phyloP scores from a whole-genome alignment of 2,113 vertebrate species.

The Melanostigma gelatinosum region DNA sequence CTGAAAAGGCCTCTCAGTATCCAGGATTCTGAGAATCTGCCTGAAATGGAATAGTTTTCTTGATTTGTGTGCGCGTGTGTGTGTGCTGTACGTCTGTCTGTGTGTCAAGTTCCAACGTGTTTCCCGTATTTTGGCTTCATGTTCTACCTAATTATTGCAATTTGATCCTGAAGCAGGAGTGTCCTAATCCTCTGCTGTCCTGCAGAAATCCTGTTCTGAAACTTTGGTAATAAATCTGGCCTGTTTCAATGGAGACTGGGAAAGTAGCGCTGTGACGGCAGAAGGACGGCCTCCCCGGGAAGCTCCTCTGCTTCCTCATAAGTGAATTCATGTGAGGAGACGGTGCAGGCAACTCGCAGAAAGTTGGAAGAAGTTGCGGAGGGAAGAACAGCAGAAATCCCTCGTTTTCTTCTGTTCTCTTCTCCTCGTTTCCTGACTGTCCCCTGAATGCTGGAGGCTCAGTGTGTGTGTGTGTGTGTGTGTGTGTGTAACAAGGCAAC shows the following conservation, averaged over 20 bases:
- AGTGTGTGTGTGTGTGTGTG: neutral
- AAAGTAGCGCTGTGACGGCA: slow-evolving; percentile 71
- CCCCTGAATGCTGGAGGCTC: slow-evolving; percentile 35
- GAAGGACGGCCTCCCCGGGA: slow-evolving; percentile 74
- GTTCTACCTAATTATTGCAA: slow-evolving; percentile 85
- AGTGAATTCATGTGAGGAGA: slow-evolving; percentile 54
- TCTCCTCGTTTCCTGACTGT: slow-evolving; percentile 27
- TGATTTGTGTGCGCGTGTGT: slow-evolving; percentile 57
- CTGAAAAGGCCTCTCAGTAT: slow-evolving; percentile 79
- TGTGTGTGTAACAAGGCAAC: neutral
- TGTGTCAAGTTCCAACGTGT: slow-evolving; percentile 69
- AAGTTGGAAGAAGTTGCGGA: slow-evolving; percentile 64
- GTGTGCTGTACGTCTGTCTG: slow-evolving; percentile 22
- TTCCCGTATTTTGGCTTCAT: slow-evolving; percentile 78
- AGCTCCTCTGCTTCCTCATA: slow-evolving; percentile 64
- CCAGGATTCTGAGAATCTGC: slow-evolving; percentile 81
- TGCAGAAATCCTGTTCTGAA: slow-evolving; percentile 76
- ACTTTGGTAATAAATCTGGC: slow-evolving; percentile 78
- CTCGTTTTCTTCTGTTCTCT: slow-evolving; percentile 37
- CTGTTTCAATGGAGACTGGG: slow-evolving; percentile 77
- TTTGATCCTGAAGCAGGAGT: slow-evolving; percentile 83
- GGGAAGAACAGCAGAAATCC: slow-evolving; percentile 38
- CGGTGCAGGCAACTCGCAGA: slow-evolving; percentile 40
- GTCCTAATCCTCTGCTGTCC: slow-evolving; percentile 77
- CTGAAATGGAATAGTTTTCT: slow-evolving; percentile 82